Base-by-base conservation (phyloP, 2,888 invertebrate species). In the Campaea margaritaria region DNA sequence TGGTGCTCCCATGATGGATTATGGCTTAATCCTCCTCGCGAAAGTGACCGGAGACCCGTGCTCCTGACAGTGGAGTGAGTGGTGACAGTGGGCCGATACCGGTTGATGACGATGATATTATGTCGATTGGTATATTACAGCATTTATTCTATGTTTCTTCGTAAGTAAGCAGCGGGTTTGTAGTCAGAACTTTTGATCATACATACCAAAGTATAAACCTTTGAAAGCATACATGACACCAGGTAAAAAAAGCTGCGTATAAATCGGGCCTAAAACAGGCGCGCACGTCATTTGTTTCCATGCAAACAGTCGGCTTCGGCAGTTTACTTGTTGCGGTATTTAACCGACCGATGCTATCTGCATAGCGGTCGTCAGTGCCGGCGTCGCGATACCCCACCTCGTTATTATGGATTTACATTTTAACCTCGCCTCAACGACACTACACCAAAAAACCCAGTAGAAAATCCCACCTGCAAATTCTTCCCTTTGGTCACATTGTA, bases 261-360 rank as follows among this genome's bases (percentile, higher is more conserved):
- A 48, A 43, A 43, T 0, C 12, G 27, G 11, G 28, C 54, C 31
- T 63, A 52, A 47, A 51, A 59, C 57, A 50, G 45, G 47, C 67
- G 44, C 44, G 64, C 67, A 71, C 72, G 72, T 59, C 60, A 62
- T 67, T 61, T 54, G 62, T 73, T 76, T 71, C 71, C 69, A 71
- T 70, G 73, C 74, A 72, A 80, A 78, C 77, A 80, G 75, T 78
- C 77, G 69, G 73, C 73, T 81, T 77, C 76, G 79, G 70, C 81
- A 80, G 85, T 83, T 83, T 83, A 91, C 91, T 91, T 91, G 91
- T 91, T 91, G 91, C 90, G 86, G 87, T 83, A 83, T 90, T 88
- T 83, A 86, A 83, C 83, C 82, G 76, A 69, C 79, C 79, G 85
- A 85, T 85, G 82, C 76, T 85, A 91, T 91, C 89, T 85, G 82